phyloP scores from a whole-genome alignment of 1,140 invertebrate genomes.

The Lutraria rhynchaena region DNA sequence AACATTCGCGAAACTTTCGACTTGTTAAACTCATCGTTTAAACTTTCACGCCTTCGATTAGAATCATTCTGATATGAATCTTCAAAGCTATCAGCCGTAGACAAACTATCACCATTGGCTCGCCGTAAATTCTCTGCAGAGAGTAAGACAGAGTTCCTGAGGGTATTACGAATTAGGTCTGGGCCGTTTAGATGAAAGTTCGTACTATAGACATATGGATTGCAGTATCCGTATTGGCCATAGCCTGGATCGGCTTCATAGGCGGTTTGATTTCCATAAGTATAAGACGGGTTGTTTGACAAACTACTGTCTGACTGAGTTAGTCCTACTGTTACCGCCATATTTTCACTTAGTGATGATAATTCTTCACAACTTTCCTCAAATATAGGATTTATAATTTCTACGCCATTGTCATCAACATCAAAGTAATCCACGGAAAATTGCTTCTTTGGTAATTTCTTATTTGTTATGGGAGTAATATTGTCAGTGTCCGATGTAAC shows the following conservation, averaged over 20 bases:
- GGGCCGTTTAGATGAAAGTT: not conserved
- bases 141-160: constrained; percentile 20
- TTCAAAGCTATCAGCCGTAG: constrained; percentile 1
- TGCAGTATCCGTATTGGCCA: constrained; percentile 34
- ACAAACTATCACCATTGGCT: not conserved
- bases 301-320: constrained; percentile 51
- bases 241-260: not conserved
- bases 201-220: not conserved
- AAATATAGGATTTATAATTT: constrained; percentile 31
- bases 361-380: constrained; percentile 2
- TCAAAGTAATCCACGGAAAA: constrained; percentile 34
- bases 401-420: constrained; percentile 23
- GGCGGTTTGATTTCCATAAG: constrained; percentile 48
- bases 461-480: not conserved
- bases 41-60: not conserved
- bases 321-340: constrained; percentile 32
- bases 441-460: constrained; percentile 1
- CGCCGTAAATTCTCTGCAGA: constrained; percentile 17
- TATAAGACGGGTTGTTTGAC: constrained; percentile 46
- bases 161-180: not conserved
- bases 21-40: not conserved
- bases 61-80: not conserved
- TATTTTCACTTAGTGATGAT: not conserved
- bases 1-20: constrained; percentile 12
- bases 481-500: not conserved